Evolutionary conservation across 2,113 vertebrate genomes (phyloP), one percentile per base, ranked within the genome.

Genomic region (Lepus americanus): DNA sequence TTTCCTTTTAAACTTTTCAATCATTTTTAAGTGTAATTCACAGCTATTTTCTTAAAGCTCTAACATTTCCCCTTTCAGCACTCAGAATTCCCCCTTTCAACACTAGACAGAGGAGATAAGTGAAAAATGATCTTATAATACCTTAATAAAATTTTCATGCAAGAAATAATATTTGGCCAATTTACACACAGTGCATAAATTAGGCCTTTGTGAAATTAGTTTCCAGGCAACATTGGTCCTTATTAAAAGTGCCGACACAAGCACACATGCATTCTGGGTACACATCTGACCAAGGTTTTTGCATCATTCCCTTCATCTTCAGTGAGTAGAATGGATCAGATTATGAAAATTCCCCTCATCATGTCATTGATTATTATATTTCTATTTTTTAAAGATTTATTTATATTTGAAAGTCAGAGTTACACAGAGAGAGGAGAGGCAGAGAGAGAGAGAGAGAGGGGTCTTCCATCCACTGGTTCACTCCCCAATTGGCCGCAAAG

Each of bases 61-160:
- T 95, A 66, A 95, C 31, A 95, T 93, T 53, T 70, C 12, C 59
- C 36, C 55, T 94, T 92, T 88, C 82, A 92, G 73, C 44, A 78
- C 6, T 63, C 78, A 87, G 39, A 92, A 91, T 91, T 81, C 76
- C 89, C 61, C 61, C 39, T 92, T 85, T 90, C 31, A 92, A 88
- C 23, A 90, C 44, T 11, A 84, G 53, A 87, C 9, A 74, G 16
- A 89, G 11, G 8, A 92, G 49, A 55, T 66, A 94, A 86, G 16
- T 72, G 51, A 90, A 94, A 84, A 92, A 85, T 59, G 17, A n/a
- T 87, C 17, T 76, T 19, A 85, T 55, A 84, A 90, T 69, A 70
- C 23, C 76, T 78, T 82, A 92, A 88, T 93, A 70, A 78, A 96
- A 85, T 31, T 78, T 90, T 85, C 55, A 74, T 49, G 49, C 14